These are phyloP conservation scores for Rhopilema esculentum DNA, from an alignment of 30 jellyfish, hydroid and myxozoan species.

Conservation along the genomic window DNA sequence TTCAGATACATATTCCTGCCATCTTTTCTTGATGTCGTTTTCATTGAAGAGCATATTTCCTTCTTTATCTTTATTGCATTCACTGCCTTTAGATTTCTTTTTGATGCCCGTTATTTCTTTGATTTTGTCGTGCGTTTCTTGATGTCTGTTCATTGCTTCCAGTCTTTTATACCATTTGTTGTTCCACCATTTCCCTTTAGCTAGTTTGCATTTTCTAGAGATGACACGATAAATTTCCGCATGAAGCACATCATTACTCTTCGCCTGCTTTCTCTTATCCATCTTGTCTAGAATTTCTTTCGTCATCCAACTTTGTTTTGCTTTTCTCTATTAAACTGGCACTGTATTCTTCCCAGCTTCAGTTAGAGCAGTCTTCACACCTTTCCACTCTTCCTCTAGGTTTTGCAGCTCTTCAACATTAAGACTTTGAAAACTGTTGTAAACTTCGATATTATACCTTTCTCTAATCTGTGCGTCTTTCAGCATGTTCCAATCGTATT, in stretches of 20 bases:
- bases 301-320: conserved; percentile 25
- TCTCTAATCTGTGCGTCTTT: conserved; percentile 15
- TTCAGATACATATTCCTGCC: conserved; percentile 27
- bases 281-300: neutral
- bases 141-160: neutral
- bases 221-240: neutral
- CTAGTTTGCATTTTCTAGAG: neutral
- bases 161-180: conserved; percentile 11
- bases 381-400: conserved; percentile 24
- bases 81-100: conserved; percentile 5
- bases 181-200: conserved; percentile 19
- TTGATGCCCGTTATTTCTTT: conserved; percentile 16
- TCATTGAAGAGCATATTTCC: conserved; percentile 27
- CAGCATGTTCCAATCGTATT: conserved; percentile 31
- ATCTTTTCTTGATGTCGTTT: neutral
- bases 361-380: neutral
- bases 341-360: neutral
- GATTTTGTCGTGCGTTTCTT: conserved; percentile 34
- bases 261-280: conserved; percentile 30
- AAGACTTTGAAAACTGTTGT: conserved; percentile 24
- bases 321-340: conserved; percentile 3
- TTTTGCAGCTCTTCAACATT: conserved; percentile 15
- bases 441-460: conserved; percentile 28
- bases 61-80: neutral
- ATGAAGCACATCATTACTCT: conserved; percentile 5